These are phyloP conservation scores for Nomada fabriciana DNA, from an alignment of 2,888 invertebrate genomes.

Conservation along the genomic window DNA sequence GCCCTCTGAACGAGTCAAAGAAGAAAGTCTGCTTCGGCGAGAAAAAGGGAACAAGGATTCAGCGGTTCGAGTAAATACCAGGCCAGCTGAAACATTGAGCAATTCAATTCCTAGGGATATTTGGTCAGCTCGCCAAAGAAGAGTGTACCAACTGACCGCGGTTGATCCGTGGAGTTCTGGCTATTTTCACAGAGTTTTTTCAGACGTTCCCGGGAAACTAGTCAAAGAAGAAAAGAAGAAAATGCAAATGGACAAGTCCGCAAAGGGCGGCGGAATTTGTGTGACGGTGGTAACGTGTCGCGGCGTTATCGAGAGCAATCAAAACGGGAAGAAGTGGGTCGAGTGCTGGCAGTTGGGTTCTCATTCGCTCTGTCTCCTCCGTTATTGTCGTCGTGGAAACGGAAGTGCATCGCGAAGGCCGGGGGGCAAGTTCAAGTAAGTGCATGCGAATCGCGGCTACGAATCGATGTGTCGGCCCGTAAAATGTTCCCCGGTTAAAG, in stretches of 20 bases:
- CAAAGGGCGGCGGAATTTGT: background rate
- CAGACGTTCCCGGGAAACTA: no score
- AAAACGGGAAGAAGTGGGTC: conserved; percentile 65
- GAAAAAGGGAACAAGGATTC: no score
- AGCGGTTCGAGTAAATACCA: no score
- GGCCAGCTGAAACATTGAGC: no score
- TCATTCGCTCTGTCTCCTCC: conserved; percentile 19
- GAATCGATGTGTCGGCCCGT: conserved; percentile 43
- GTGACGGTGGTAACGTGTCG: conserved; percentile 25
- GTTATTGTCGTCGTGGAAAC: conserved; percentile 41
- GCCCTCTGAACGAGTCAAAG: no score
- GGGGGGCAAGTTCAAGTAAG: conserved; percentile 51
- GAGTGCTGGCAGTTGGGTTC: conserved; percentile 41
- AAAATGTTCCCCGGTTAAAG: conserved; percentile 27
- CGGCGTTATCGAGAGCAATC: conserved; percentile 57
- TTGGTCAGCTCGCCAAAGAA: no score
- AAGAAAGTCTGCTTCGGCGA: no score
- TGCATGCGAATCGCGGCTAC: conserved; percentile 24
- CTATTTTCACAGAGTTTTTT: background rate
- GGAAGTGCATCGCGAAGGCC: conserved; percentile 47
- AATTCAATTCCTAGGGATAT: no score
- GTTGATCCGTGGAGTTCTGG: background rate
- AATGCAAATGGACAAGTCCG: background rate
- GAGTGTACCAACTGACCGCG: no score
- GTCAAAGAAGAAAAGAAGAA: background rate